Conservation (phyloP, 1,140 invertebrate genomes). For the Halictus rubicundus region DNA sequence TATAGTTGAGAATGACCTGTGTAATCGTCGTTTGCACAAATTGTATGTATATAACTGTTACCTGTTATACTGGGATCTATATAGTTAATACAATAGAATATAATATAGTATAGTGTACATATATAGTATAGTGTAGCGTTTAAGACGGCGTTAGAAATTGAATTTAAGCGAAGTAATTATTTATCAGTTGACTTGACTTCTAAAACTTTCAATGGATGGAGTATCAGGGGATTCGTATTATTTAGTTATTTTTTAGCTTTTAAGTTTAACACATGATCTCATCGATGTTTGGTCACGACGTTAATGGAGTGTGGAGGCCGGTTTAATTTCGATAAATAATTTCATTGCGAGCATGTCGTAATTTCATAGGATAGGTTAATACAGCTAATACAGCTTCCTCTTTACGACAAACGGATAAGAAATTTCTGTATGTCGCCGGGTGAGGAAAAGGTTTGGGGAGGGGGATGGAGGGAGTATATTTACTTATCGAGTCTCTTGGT, state of each 20-base stretch:
- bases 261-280: constrained; percentile 31
- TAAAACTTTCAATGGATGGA: constrained; percentile 21
- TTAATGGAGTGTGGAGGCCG: neutral
- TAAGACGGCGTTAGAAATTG: constrained; percentile 53
- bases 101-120: neutral
- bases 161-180: constrained; percentile 10
- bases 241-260: constrained; percentile 42
- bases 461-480: constrained; percentile 11
- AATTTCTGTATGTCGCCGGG: constrained; percentile 71
- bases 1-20: constrained; percentile 27
- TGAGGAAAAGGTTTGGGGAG: constrained; percentile 48
- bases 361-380: constrained; percentile 52
- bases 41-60: constrained; percentile 58
- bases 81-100: constrained; percentile 4
- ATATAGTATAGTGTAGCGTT: constrained; percentile 22
- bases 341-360: constrained; percentile 69
- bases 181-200: constrained; percentile 13
- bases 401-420: constrained; percentile 57
- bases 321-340: constrained; percentile 56
- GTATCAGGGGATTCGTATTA: constrained; percentile 21
- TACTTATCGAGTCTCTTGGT: neutral
- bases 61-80: constrained; percentile 51
- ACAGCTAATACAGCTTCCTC: constrained; percentile 42
- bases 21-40: constrained; percentile 70
- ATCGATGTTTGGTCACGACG: constrained; percentile 8